phyloP scores from a whole-genome alignment of 23 tunicate species.

The Aplidium turbinatum region DNA sequence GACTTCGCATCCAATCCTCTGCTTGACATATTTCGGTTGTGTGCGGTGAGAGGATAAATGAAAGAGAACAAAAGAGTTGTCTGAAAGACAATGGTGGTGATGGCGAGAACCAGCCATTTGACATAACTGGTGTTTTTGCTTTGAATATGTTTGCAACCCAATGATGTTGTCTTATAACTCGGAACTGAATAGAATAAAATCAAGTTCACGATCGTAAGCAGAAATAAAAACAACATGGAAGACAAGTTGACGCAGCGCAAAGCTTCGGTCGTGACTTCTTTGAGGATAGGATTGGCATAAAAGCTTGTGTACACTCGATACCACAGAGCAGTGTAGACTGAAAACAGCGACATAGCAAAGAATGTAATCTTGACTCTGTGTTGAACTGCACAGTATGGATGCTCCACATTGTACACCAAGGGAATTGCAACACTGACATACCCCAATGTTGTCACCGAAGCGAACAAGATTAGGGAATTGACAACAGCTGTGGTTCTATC shows the following conservation, averaged over 20 bases:
- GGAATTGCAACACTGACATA: conserved; percentile 13
- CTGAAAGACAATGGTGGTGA: conserved; percentile 10
- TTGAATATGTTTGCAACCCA: not conserved
- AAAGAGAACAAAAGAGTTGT: conserved; percentile 7
- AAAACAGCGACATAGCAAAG: conserved; percentile 2
- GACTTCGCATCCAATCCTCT: not conserved
- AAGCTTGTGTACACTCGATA: conserved; percentile 8
- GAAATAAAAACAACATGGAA: conserved; percentile 1
- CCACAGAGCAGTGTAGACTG: conserved; percentile 17
- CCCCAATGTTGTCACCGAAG: too few species aligned
- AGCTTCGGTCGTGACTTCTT: not conserved
- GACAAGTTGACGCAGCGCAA: not conserved
- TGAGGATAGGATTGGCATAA: not conserved
- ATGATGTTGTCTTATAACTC: not conserved
- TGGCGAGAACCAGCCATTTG: conserved; percentile 11
- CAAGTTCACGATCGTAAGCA: conserved; percentile 1
- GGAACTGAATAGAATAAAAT: not conserved
- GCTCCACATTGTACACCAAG: not conserved
- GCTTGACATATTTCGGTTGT: conserved; percentile 12
- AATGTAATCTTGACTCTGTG: conserved; percentile 4
- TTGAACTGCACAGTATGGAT: conserved; percentile 2
- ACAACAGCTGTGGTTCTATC: too few species aligned
- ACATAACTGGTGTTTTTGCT: not conserved
- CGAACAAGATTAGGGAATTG: too few species aligned
- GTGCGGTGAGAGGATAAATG: conserved; percentile 14